Evolutionary conservation across 2,797 vertebrate genomes (phyloP), one percentile per base, ranked within the genome.

Genomic region (Chloroceryle amazona): DNA sequence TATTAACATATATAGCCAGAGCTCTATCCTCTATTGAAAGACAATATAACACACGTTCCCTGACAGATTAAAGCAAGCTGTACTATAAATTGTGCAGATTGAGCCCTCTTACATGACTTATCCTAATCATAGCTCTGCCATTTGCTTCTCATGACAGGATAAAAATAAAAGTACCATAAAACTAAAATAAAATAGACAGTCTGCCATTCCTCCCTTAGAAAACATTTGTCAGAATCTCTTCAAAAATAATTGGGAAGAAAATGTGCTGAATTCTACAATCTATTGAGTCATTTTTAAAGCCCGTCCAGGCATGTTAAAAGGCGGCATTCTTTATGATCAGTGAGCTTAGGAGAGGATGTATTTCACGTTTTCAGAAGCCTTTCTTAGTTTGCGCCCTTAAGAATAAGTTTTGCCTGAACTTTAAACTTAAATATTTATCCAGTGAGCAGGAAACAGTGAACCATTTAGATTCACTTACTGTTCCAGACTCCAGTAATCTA

Each of bases 221-320:
- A 96, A 96, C 57, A 93, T 97, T 97, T 97, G 95, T 97, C 97
- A 97, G 88, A 76, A 97, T 85, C 85, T 76, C 89, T 98, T 97
- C 97, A 97, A 95, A 98, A 98, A 96, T 98, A 98, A 98, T 97
- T 98, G 97, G 96, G 83, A 95, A 97, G 93, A 97, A 97, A 97
- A 98, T 93, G 75, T 93, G 85, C 95, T 95, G 92, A 89, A 76
- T 95, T 97, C 96, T 93, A 72, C 75, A 96, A 84, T 86, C 83
- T 87, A 94, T 82, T 80, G 96, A 97, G 76, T 94, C 71, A 94
- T 96, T 97, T 97, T 93, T 96, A 96, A 94, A 93, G 92, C 80
- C 91, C 9, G 29, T 86, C 60, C 79, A 81, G 92, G 67, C 74
- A 92, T 88, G 89, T 94, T 94, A 87, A 94, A 95, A 88, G 87